These are phyloP conservation scores for Cephus nigrinus DNA, from an alignment of 2,888 invertebrate species.

Conservation along the genomic window DNA sequence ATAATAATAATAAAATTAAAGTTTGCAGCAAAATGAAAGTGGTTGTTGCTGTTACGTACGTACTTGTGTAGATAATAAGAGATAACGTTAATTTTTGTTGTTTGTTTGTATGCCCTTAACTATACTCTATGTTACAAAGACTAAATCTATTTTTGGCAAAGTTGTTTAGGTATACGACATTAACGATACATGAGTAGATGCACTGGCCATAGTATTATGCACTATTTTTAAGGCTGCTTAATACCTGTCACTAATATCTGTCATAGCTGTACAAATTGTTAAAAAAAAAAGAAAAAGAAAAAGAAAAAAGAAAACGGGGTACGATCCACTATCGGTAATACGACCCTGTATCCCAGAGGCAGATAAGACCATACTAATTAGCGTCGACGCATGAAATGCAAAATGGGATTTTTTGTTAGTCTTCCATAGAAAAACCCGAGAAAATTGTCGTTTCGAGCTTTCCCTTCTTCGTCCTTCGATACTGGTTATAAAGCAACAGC, in stretches of 20 bases:
- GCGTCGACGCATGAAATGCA: neutral
- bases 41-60: neutral
- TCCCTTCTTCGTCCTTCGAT: neutral
- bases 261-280: slow-evolving; percentile 53
- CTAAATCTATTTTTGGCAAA: slow-evolving; percentile 67
- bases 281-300: neutral
- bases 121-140: slow-evolving; percentile 65
- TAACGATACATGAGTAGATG: slow-evolving; percentile 63
- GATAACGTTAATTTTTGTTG: slow-evolving; percentile 50
- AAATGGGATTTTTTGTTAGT: neutral
- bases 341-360: neutral
- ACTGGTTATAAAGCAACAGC: neutral
- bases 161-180: slow-evolving; percentile 65
- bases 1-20: neutral
- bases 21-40: neutral
- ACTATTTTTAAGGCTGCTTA: slow-evolving; percentile 57
- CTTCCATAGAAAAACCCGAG: neutral
- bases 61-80: slow-evolving; percentile 19
- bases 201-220: slow-evolving; percentile 66
- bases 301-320: neutral
- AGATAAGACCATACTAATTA: neutral
- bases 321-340: neutral
- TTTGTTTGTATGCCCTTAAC: slow-evolving; percentile 61
- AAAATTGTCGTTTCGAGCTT: neutral
- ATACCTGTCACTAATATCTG: slow-evolving; percentile 48